These are phyloP conservation scores for Euleptes europaea DNA, from an alignment of 2,113 vertebrate genomes.

Conservation along the genomic window DNA sequence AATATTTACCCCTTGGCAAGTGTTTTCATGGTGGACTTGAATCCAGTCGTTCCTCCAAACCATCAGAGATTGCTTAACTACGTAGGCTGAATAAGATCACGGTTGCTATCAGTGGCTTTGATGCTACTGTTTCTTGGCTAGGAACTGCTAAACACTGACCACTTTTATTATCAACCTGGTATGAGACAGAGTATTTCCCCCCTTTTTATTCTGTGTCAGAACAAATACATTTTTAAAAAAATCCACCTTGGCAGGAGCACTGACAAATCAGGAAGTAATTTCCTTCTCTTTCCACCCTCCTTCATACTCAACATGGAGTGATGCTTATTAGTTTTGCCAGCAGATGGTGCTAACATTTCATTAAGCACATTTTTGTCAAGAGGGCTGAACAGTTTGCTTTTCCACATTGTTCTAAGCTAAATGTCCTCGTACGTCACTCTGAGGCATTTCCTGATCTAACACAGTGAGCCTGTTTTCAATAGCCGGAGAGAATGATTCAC, in stretches of 20 bases:
- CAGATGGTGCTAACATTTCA: slow-evolving; percentile 69
- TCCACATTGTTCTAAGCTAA: not conserved
- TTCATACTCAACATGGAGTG: not conserved
- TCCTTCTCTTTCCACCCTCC: not conserved
- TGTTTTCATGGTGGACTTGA: not conserved
- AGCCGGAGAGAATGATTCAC: not conserved
- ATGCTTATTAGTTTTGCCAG: slow-evolving; percentile 27
- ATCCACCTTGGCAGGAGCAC: not conserved
- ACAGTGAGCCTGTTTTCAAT: not conserved
- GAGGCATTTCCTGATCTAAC: not conserved
- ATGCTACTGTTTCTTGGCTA: not conserved
- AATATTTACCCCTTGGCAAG: not conserved
- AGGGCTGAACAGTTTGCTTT: fast-evolving
- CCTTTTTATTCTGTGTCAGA: not conserved
- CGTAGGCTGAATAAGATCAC: not conserved
- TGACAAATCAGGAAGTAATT: not conserved
- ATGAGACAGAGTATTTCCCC: not conserved
- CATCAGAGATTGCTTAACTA: not conserved
- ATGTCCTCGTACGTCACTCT: not conserved
- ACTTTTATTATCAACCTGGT: not conserved
- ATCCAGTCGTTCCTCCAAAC: not conserved
- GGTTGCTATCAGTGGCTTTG: not conserved
- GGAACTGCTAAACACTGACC: too few species aligned
- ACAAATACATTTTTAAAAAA: slow-evolving; percentile 1
- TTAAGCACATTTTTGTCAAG: not conserved